Conservation (phyloP, 2,888 invertebrate genomes). For the Tachina fera region DNA sequence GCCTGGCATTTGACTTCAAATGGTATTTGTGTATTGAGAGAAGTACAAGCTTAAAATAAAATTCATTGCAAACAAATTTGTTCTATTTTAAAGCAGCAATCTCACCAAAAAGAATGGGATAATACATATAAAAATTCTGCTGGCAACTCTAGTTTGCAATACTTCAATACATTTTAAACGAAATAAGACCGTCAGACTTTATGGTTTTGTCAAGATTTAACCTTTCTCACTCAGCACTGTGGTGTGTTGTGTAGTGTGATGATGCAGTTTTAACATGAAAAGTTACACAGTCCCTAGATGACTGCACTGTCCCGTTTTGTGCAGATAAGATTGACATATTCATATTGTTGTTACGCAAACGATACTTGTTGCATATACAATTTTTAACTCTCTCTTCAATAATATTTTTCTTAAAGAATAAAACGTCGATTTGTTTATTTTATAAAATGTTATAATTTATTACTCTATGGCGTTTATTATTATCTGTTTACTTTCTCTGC, state of each 20-base stretch:
- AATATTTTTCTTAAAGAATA: constrained; percentile 7
- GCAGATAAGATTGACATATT: constrained; percentile 57
- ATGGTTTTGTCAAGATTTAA: constrained; percentile 60
- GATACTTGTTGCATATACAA: constrained; percentile 47
- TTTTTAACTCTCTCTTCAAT: neutral
- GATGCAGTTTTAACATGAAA: neutral
- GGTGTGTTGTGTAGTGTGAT: neutral
- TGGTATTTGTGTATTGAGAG: no score
- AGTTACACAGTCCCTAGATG: constrained; percentile 7
- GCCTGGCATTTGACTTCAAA: no score
- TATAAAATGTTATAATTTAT: constrained; percentile 56
- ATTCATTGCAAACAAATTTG: no score
- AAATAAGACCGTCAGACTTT: constrained; percentile 52
- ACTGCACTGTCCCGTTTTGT: constrained; percentile 6
- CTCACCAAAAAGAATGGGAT: no score
- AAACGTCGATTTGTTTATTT: constrained; percentile 58
- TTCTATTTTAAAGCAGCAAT: no score
- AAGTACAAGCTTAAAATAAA: no score
- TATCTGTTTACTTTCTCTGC: neutral
- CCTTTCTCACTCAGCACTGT: constrained; percentile 63
- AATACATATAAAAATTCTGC: no score
- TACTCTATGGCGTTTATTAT: neutral
- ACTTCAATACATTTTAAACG: neutral
- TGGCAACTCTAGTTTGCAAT: no score
- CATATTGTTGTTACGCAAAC: constrained; percentile 44